These are phyloP conservation scores for Phengaris alcon DNA, from an alignment of 2,888 invertebrate genomes.

Conservation along the genomic window DNA sequence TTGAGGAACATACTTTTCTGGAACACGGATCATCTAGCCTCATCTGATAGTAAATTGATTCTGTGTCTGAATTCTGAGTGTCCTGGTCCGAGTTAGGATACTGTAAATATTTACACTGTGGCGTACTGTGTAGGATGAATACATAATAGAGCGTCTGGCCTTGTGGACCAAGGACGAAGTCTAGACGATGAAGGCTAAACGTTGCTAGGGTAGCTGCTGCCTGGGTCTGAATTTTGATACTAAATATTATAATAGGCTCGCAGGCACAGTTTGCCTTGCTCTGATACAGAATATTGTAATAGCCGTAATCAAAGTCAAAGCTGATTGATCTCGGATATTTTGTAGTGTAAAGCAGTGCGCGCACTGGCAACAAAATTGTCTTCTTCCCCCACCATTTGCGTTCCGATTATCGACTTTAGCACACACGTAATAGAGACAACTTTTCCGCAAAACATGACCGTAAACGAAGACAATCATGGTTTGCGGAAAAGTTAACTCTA, in stretches of 20 bases:
- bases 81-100: not conserved
- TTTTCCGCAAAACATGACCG: too few relatives aligned
- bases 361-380: too few relatives aligned
- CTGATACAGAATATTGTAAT: not conserved
- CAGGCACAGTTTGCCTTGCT: not conserved
- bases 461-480: too few relatives aligned
- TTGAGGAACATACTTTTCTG: too few relatives aligned
- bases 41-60: too few relatives aligned
- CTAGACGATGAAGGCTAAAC: conserved; percentile 10
- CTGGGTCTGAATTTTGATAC: not conserved
- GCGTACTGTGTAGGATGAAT: conserved; percentile 1
- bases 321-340: not conserved
- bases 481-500: too few relatives aligned
- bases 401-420: too few relatives aligned
- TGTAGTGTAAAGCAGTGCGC: not conserved
- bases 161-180: conserved; percentile 6
- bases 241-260: not conserved
- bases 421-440: too few relatives aligned
- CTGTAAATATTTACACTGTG: not conserved
- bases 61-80: not conserved
- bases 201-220: not conserved
- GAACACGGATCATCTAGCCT: too few relatives aligned
- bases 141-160: not conserved
- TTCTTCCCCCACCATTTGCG: too few relatives aligned
- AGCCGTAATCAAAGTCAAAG: not conserved